A percentile compares a stretch with the other conserved stretches of the same genome.
phyloP scores from a whole-genome alignment of 1,140 invertebrate species.

The Fopius arisanus region DNA sequence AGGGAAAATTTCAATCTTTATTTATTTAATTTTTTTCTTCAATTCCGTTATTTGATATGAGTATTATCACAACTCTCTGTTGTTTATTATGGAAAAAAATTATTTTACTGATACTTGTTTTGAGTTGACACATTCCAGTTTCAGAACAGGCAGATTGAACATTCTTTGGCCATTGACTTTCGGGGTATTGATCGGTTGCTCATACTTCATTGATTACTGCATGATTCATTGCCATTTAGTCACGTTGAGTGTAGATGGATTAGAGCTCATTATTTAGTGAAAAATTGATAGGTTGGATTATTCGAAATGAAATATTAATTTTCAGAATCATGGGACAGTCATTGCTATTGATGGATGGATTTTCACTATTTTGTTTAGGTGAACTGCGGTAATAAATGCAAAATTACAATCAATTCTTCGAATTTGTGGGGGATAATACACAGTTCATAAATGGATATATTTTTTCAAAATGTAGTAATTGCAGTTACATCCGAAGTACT shows the following conservation, averaged over 20 bases:
- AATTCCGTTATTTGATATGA: constrained; percentile 42
- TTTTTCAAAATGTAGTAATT: background rate
- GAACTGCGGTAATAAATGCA: background rate
- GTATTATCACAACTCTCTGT: constrained; percentile 16
- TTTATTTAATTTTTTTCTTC: constrained; percentile 52
- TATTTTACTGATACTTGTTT: background rate
- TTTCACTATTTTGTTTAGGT: background rate
- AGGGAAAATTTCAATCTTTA: constrained; percentile 52
- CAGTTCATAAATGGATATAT: background rate
- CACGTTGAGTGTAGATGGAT: background rate
- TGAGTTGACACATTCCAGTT: constrained; percentile 5
- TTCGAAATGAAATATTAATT: too few species aligned
- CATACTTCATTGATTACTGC: background rate
- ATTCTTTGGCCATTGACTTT: background rate
- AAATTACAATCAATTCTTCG: background rate
- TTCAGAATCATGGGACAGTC: background rate
- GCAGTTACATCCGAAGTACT: background rate
- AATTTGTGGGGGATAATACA: background rate
- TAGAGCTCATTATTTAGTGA: too few species aligned
- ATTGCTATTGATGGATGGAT: background rate
- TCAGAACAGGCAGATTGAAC: background rate
- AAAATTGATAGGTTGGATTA: too few species aligned
- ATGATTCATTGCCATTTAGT: background rate
- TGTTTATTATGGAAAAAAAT: background rate
- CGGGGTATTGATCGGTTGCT: background rate